A percentile compares a stretch with the other conserved stretches of the same genome.
Evolutionary conservation across 2,113 vertebrate genomes (phyloP).

Genomic region (Zosterops lateralis): DNA sequence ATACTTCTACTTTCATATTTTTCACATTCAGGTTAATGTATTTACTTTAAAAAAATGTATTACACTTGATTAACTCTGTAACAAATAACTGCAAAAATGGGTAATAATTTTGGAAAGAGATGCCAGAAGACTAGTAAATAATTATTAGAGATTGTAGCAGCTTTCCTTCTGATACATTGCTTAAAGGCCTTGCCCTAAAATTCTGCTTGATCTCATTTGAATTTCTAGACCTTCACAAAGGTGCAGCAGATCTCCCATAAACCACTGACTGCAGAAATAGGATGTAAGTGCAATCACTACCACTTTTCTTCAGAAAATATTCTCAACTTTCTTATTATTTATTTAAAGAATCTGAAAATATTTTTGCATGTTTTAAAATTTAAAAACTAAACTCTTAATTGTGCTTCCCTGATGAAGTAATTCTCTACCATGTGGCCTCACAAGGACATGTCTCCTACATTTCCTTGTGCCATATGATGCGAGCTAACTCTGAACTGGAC

Average conservation of each 20-base stretch:
- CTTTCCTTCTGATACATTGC: background rate
- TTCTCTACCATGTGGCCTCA: background rate
- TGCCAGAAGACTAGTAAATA: background rate
- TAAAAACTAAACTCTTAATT: background rate
- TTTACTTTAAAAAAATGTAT: background rate
- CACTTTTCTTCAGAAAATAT: background rate
- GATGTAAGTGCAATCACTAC: background rate
- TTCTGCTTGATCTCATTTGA: background rate
- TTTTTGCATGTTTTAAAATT: background rate
- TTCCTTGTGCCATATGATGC: rapidly evolving
- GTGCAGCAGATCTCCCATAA: background rate
- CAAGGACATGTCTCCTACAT: background rate
- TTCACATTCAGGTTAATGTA: background rate
- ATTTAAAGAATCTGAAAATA: background rate
- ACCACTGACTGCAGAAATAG: background rate
- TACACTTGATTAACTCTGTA: background rate
- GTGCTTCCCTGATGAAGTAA: background rate
- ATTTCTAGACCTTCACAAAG: background rate
- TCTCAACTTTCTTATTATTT: background rate
- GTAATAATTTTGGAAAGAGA: background rate
- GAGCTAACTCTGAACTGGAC: background rate
- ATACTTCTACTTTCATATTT: background rate
- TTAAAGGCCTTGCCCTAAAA: background rate
- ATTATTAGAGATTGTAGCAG: background rate
- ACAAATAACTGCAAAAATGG: background rate